Base-by-base conservation (phyloP, 2,888 invertebrate genomes). In the Hecatera dysodea region DNA sequence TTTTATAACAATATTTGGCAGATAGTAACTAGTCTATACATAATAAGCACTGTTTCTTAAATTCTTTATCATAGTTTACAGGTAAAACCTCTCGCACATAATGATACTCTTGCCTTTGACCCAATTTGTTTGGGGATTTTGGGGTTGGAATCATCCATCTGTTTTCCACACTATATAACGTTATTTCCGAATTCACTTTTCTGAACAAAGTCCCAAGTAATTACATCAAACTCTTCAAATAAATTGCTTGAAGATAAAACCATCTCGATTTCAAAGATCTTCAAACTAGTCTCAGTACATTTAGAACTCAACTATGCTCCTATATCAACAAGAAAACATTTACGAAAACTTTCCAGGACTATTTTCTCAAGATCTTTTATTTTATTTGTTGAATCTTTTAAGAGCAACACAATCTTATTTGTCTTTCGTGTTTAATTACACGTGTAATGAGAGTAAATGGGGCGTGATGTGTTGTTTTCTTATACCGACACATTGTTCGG, bases 361-460 rank as follows among this genome's bases (percentile, higher is more conserved):
- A 67, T 78, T 81, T 67, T 66, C 48, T 53, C 44, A 27, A 78
- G 67, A 82, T 53, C 73, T 67, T 79, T 81, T 81, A 60, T 78
- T 77, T 78, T 81, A 62, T 82, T 64, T 65, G 67, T 56, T 64
- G n/a, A 62, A 78, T 78, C 79, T 72, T 78, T 67, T 82, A 72
- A 72, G 61, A 61, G 73, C 67, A 78, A 79, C 79, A 63, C 75
- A 82, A 79, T 82, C 75, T 81, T 82, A 67, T 82, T 84, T 82
- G 80, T 80, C 80, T 82, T 76, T 74, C 52, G 65, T 74, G 74
- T 68, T 82, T 74, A 83, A 82, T 83, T 76, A 84, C 73, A 70
- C 72, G 85, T 74, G 68, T 84, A 79, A 83, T 82, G 72, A 76
- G 63, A 61, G 70, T 57, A 64, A 79, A 84, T 84, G 84, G 61